These are phyloP conservation scores for Parnassius apollo DNA, from an alignment of 2,888 invertebrate genomes.

Conservation along the genomic window DNA sequence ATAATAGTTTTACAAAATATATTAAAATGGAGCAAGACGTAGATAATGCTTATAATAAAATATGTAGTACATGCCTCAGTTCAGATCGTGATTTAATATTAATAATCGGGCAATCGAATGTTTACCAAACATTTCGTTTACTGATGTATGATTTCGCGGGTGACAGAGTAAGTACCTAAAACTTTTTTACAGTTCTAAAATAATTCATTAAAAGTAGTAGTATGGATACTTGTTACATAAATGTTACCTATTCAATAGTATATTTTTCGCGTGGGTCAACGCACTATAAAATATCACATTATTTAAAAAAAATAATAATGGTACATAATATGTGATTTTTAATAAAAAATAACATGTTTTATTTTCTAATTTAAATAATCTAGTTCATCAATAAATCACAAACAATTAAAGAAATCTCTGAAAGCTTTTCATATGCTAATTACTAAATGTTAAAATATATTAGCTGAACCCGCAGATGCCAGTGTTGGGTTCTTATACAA, in stretches of 20 bases:
- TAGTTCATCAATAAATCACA: too few species aligned
- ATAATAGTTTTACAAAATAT: background rate
- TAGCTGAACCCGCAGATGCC: too few species aligned
- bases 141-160: conserved; percentile 70
- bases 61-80: conserved; percentile 68
- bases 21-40: conserved; percentile 68
- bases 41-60: conserved; percentile 53
- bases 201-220: background rate
- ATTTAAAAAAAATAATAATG: conserved; percentile 30
- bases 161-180: conserved; percentile 55
- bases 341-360: too few species aligned
- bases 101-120: conserved; percentile 49
- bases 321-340: too few species aligned
- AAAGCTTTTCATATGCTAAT: too few species aligned
- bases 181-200: conserved; percentile 7
- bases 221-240: background rate
- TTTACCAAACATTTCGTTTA: conserved; percentile 62
- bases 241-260: background rate
- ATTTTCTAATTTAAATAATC: too few species aligned
- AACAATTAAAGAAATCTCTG: too few species aligned
- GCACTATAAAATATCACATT: conserved; percentile 26
- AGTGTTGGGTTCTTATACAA: too few species aligned
- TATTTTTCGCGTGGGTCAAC: background rate
- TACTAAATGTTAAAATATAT: too few species aligned
- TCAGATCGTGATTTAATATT: conserved; percentile 60